Conservation (phyloP, 2,888 invertebrate species). For the Tiliacea aurago region DNA sequence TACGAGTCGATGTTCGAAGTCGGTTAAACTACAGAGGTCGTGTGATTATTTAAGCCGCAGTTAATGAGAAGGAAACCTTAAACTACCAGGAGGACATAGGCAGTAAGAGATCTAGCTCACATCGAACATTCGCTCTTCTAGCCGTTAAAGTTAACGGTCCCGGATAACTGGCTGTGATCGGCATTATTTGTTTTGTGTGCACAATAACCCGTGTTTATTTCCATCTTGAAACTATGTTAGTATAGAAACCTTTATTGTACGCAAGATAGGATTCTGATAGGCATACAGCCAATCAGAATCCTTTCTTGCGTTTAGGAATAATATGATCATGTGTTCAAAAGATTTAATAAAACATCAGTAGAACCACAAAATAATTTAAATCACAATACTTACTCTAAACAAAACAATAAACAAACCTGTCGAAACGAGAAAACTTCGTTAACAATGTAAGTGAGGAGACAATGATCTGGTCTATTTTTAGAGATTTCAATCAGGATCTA, state of each 20-base stretch:
- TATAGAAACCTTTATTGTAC: not conserved
- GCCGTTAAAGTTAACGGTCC: not conserved
- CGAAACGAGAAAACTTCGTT: conserved; percentile 6
- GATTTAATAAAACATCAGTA: not conserved
- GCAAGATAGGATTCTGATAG: no score
- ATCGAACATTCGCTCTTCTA: conserved; percentile 2
- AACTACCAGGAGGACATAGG: conserved; percentile 10
- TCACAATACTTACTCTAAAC: not conserved
- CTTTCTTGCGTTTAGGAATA: not conserved
- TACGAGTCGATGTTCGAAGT: not conserved
- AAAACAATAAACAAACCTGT: conserved; percentile 5
- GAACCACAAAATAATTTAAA: not conserved
- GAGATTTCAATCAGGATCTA: conserved; percentile 13
- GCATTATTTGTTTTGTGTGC: no score
- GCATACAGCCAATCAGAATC: not conserved
- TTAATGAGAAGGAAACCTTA: not conserved
- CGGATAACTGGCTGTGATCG: conserved; percentile 36
- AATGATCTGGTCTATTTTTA: conserved; percentile 18
- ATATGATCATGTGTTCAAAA: not conserved
- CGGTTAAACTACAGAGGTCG: not conserved
- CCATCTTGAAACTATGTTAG: conserved; percentile 8
- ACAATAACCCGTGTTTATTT: conserved; percentile 36
- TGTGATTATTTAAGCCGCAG: not conserved
- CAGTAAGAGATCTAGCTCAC: not conserved
- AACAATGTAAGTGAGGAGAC: not conserved